Evolutionary conservation across 2,888 invertebrate genomes (phyloP).

Genomic region (Chrysolina haemoptera): DNA sequence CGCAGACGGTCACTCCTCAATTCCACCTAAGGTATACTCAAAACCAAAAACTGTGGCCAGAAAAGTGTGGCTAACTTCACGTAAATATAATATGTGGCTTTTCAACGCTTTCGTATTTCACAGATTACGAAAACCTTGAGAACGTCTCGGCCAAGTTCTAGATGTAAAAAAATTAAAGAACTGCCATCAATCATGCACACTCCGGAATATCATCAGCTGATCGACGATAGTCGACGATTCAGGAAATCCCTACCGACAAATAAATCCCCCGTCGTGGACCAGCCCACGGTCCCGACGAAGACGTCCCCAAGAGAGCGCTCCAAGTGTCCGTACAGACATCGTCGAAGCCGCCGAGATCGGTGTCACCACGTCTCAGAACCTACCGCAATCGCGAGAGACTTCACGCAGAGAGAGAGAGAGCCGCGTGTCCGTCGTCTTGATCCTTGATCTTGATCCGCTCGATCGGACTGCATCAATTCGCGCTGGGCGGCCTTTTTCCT

Average conservation of each 20-base stretch:
- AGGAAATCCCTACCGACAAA: neutral
- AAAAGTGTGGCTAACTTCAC: no score
- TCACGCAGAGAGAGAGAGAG: slow-evolving; percentile 20
- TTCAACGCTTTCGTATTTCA: neutral
- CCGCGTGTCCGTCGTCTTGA: neutral
- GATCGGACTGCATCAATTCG: slow-evolving; percentile 4
- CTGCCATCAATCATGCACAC: no score
- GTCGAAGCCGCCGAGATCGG: slow-evolving; percentile 17
- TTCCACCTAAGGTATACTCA: no score
- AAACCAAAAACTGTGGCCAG: no score
- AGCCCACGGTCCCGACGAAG: neutral
- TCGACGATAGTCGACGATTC: neutral
- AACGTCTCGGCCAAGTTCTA: neutral
- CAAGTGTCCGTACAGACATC: neutral
- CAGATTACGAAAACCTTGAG: no score
- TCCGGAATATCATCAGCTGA: neutral
- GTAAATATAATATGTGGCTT: neutral
- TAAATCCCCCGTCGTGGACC: slow-evolving; percentile 10
- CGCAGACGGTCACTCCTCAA: no score
- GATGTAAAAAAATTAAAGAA: no score
- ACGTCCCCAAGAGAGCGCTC: slow-evolving; percentile 8
- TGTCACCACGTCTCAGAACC: slow-evolving; percentile 34
- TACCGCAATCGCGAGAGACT: slow-evolving; percentile 41
- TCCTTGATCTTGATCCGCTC: slow-evolving; percentile 21
- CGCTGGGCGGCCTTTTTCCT: slow-evolving; percentile 1